These are phyloP conservation scores for Bostrychus sinensis DNA, from an alignment of 2,113 vertebrate species.

Conservation along the genomic window DNA sequence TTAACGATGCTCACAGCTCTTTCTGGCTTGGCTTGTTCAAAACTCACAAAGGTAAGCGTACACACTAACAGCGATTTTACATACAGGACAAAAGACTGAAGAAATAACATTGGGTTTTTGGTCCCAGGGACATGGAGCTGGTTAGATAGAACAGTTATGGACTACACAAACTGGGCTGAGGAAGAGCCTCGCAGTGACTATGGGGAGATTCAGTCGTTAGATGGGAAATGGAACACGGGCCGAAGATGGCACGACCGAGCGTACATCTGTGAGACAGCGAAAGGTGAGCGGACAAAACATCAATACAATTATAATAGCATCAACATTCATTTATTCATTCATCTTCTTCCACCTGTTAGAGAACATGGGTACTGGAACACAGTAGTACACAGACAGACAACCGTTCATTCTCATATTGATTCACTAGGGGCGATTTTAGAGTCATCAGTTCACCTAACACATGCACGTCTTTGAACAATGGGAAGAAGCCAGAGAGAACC, in stretches of 20 bases:
- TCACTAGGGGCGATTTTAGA: too few relatives aligned
- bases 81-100: background rate
- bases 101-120: slow-evolving; percentile 12
- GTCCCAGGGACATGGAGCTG: slow-evolving; percentile 84
- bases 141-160: slow-evolving; percentile 82
- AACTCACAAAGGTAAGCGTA: slow-evolving; percentile 59
- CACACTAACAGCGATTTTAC: background rate
- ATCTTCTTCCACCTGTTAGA: too few relatives aligned
- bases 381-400: too few relatives aligned
- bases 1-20: slow-evolving; percentile 65
- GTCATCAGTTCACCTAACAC: too few relatives aligned
- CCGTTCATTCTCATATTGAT: too few relatives aligned
- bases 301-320: too few relatives aligned
- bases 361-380: too few relatives aligned
- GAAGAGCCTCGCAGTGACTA: slow-evolving; percentile 70
- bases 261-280: slow-evolving; percentile 89
- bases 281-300: slow-evolving; percentile 80
- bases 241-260: slow-evolving; percentile 79
- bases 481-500: too few relatives aligned
- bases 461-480: too few relatives aligned
- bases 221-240: slow-evolving; percentile 83
- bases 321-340: too few relatives aligned
- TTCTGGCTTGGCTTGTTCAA: slow-evolving; percentile 75
- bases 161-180: slow-evolving; percentile 88
- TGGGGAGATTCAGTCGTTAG: slow-evolving; percentile 69